Percentiles rank a stretch among this genome's conserved stretches.
phyloP scores from a whole-genome alignment of 2,113 vertebrate genomes.

The Cromileptes altivelis region DNA sequence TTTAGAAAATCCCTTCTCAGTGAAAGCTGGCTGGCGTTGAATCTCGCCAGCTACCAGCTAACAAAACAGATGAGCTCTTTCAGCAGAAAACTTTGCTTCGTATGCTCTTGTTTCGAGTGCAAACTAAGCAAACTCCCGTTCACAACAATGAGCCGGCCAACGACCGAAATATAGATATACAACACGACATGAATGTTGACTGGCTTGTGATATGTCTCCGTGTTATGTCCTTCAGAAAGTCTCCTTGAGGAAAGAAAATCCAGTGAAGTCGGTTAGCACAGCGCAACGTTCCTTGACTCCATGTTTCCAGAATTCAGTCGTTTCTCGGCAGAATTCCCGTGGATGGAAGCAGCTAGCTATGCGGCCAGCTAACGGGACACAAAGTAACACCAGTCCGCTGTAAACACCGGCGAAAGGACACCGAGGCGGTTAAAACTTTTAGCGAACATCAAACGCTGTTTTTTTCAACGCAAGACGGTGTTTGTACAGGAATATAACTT shows the following conservation, averaged over 20 bases:
- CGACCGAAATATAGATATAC: constrained; percentile 43
- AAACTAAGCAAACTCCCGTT: constrained; percentile 79
- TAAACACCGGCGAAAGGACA: constrained; percentile 35
- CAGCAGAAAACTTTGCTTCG: constrained; percentile 78
- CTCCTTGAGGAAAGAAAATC: constrained; percentile 50
- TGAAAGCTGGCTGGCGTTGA: constrained; percentile 33
- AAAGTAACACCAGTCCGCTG: constrained; percentile 48
- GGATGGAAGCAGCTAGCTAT: constrained; percentile 73
- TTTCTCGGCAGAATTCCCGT: constrained; percentile 80
- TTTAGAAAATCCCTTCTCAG: constrained; percentile 20
- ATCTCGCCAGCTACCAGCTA: constrained; percentile 72
- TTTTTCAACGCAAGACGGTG: constrained; percentile 28
- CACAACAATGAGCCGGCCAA: constrained; percentile 65
- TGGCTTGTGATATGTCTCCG: constrained; percentile 34
- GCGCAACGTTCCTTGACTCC: constrained; percentile 78
- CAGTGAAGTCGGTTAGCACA: constrained; percentile 65
- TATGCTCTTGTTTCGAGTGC: constrained; percentile 72
- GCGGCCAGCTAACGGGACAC: constrained; percentile 75
- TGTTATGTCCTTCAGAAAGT: constrained; percentile 45
- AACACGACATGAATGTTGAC: constrained; percentile 42
- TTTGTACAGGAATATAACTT: constrained; percentile 55
- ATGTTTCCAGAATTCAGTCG: constrained; percentile 82
- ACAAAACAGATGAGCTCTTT: constrained; percentile 79
- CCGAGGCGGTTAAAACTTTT: constrained; percentile 26
- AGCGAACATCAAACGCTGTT: constrained; percentile 3